A percentile compares a stretch with the other conserved stretches of the same genome.
Evolutionary conservation across 2,113 vertebrate species (phyloP).

Genomic region (Bubalus kerabau): DNA sequence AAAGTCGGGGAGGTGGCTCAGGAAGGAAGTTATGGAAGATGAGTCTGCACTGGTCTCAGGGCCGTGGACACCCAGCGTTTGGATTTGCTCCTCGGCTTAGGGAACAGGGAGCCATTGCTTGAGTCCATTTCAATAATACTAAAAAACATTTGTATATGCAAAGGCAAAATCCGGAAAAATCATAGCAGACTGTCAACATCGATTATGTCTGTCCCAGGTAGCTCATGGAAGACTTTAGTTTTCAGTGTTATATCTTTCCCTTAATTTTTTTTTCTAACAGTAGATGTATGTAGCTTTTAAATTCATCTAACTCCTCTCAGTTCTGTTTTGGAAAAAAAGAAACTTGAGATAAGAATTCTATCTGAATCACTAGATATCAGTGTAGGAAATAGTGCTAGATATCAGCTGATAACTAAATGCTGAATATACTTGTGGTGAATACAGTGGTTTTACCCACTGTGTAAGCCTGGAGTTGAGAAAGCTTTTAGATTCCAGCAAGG

Average conservation of each 20-base stretch:
- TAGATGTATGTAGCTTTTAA: neutral
- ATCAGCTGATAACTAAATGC: neutral
- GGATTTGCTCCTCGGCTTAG: neutral
- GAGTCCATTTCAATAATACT: slow-evolving; percentile 15
- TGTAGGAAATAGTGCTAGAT: neutral
- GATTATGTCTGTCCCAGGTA: neutral
- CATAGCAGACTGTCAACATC: neutral
- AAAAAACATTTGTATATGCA: neutral
- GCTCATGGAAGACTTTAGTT: neutral
- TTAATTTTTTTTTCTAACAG: neutral
- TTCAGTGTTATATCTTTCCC: neutral
- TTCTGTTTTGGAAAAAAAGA: neutral
- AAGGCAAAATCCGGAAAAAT: neutral
- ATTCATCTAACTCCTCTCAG: neutral
- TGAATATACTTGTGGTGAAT: neutral
- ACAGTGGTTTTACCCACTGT: neutral
- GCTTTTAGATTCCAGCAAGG: neutral
- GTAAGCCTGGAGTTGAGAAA: neutral
- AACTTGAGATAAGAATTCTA: neutral
- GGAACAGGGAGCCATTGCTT: neutral
- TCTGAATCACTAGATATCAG: neutral
- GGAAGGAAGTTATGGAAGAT: neutral
- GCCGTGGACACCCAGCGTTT: neutral
- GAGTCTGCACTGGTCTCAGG: neutral
- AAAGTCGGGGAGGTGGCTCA: neutral